Evolutionary conservation across 2,113 vertebrate genomes (phyloP), one percentile per base, ranked within the genome.

Genomic region (Chamaetylas fuelleborni): DNA sequence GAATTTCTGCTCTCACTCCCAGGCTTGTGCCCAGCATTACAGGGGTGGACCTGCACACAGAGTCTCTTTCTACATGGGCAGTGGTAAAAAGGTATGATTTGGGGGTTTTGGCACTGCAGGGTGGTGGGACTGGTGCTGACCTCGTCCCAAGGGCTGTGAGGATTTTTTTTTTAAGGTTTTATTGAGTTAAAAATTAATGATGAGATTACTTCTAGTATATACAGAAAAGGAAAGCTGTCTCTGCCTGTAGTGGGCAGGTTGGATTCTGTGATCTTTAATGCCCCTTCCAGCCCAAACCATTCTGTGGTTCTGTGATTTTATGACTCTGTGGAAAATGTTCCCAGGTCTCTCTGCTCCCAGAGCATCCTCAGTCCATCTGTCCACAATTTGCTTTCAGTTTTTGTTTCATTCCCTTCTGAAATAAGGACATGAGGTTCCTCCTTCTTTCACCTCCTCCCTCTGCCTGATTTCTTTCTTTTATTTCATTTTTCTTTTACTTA

Each of bases 1-100:
- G 2, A 5, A 53, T 7, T 69, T 40, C 23, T 33, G 8, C 6
- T 9, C 34, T 71, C 17, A 20, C 3, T 43, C n/a, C 34, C 26
- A 31, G 40, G 24, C 18, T 51, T 11, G 14, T 47, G 14, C 6
- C 7, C 85, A 40, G 10, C 3, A 4, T 19, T 31, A 15, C 19
- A 40, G 47, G 14, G 17, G 9, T 18, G 10, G 6, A 10, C 7
- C 53, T 66, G 47, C 16, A 24, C 23, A 6, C 4, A 36, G 8
- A 36, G 36, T 24, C 36, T 57, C 69, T 64, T 8, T 43, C 53
- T 19, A 2, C 14, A 4, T 8, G 18, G 51, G 9, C 13, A 58
- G 12, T 2, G 15, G 2, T 8, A 57, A 20, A 60, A 74, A 51
- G 7, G 0, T 5, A 0, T 7, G 8, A 26, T 36, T 12, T 70